phyloP scores from a whole-genome alignment of 1,140 invertebrate species.

The Episyrphus balteatus region DNA sequence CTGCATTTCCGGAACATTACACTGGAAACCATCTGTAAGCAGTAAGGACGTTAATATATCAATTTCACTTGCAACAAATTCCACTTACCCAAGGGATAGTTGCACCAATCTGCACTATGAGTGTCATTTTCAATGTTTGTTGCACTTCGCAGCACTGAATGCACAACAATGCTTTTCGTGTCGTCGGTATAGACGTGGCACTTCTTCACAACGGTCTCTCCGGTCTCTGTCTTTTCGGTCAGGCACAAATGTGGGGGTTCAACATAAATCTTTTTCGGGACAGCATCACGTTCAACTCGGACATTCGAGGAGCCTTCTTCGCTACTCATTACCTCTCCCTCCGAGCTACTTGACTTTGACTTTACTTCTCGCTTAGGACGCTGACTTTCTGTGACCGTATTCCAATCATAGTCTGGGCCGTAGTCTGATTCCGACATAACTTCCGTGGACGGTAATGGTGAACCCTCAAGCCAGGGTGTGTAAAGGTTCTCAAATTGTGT shows the following conservation, averaged over 20 bases:
- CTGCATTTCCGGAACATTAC: slow-evolving; percentile 41
- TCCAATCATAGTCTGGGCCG: slow-evolving; percentile 26
- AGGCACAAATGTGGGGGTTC: slow-evolving; percentile 52
- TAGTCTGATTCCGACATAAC: slow-evolving; percentile 31
- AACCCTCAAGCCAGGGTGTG: slow-evolving; percentile 22
- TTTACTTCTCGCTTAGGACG: slow-evolving; percentile 8
- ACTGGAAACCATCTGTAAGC: slow-evolving; percentile 43
- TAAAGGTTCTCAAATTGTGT: slow-evolving; percentile 29
- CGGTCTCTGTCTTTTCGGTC: slow-evolving; percentile 23
- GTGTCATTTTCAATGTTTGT: slow-evolving; percentile 32
- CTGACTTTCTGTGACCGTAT: slow-evolving; percentile 21
- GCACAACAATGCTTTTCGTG: slow-evolving; percentile 35
- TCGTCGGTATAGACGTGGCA: slow-evolving; percentile 47
- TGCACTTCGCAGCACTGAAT: slow-evolving; percentile 37
- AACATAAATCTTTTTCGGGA: slow-evolving; percentile 18
- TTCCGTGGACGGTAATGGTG: slow-evolving; percentile 20
- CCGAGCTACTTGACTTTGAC: slow-evolving; percentile 14
- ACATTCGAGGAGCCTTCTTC: slow-evolving; percentile 9
- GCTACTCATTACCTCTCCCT: slow-evolving; percentile 17
- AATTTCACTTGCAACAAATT: neutral
- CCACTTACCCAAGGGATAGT: slow-evolving; percentile 41
- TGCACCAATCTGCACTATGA: slow-evolving; percentile 39
- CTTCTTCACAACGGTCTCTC: slow-evolving; percentile 21
- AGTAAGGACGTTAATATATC: neutral
- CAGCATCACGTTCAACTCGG: slow-evolving; percentile 7